Base-by-base conservation (phyloP, 2,113 vertebrate genomes). In the Melospiza georgiana region DNA sequence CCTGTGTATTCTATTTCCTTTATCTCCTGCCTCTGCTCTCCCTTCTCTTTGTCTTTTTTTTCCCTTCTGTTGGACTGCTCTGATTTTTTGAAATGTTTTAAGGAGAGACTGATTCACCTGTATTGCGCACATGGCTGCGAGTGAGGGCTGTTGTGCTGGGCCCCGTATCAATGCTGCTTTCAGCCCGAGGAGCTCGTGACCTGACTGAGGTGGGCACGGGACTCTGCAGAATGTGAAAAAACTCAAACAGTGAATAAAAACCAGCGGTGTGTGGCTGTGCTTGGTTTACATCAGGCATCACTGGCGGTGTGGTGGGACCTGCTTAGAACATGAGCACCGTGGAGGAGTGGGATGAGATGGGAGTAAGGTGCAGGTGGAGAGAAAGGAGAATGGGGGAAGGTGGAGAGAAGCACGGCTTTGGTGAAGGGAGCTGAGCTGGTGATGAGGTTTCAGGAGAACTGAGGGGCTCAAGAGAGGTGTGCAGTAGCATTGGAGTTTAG, bases 401-500 rank as follows among this genome's bases (percentile, higher is more conserved):
- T 5, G 2, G 71, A 28, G 48, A n/a, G 17, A 61, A 72, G 43
- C 19, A 55, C 54, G 39, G 65, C 25, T 19, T 57, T 4, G 10
- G 7, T 69, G 68, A 39, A 91, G 22, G 73, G 15, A 48, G 25
- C 37, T 74, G 41, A 48, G 72, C 22, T 0, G 0, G 3, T 3
- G 1, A 9, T 48, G 46, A 69, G n/a, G 22, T 49, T 69, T 44
- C 1, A 1, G 28, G 72, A 41, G 15, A 12, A 16, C n/a, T 21
- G 11, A 19, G 39, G 35, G 10, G 14, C 71, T 93, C 58, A 76
- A 58, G 41, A 39, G 67, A 25, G 31, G 14, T 31, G 22, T 52
- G 35, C 49, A 33, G 0, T 35, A 15, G 39, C 0, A 0, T 0
- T 37, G 20, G 43, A 39, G 13, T 51, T 75, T 27, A 66, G 2